Base-by-base conservation (phyloP, 2,113 vertebrate genomes). In the Rhea americana region DNA sequence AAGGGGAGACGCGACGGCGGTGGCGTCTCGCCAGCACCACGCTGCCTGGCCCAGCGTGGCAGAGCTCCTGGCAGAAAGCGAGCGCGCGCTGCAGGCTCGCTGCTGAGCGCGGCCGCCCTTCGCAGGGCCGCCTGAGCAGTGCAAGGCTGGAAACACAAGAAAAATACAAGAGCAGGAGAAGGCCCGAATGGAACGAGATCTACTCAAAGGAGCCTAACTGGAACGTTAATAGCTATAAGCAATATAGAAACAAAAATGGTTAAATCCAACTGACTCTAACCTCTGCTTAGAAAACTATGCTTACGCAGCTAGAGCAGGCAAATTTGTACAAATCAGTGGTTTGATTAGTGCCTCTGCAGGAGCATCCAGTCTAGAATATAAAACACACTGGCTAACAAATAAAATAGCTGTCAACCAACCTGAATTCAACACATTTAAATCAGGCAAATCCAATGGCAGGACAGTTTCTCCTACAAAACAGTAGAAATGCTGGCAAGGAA, bases 81-180 rank as follows among this genome's bases (percentile, higher is more conserved):
- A 5, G 43, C 13, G 61, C 17, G 45, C 2, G 2, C 84, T 3
- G 47, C 53, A 4, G 58, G 45, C 62, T 30, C 81, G 2, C 26
- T 5, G 15, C 37, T 7, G 41, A n/a, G 53, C 55, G 0, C n/a
- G 0, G 14, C 28, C 2, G 26, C 70, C 51, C 37, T 4, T 7
- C 1, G 4, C 2, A 13, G 16, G 51, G 80, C 63, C 7, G 58
- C 3, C 0, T 2, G 11, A 35, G 12, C 21, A 3, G 24, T 2
- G 8, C 32, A 2, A 15, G 32, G 45, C 4, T 37, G 15, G 13
- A 61, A 53, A 48, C 1, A 9, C 7, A 19, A 55, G 16, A 12
- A 45, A 75, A 35, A 59, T 0, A 26, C 22, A 61, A 59, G 41
- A 56, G 39, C 65, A 26, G 55, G 66, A 7, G 0, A 58, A 35